Evolutionary conservation across 2,797 vertebrate species (phyloP), one percentile per base, ranked within the genome.

Genomic region (Microtus obscurus): DNA sequence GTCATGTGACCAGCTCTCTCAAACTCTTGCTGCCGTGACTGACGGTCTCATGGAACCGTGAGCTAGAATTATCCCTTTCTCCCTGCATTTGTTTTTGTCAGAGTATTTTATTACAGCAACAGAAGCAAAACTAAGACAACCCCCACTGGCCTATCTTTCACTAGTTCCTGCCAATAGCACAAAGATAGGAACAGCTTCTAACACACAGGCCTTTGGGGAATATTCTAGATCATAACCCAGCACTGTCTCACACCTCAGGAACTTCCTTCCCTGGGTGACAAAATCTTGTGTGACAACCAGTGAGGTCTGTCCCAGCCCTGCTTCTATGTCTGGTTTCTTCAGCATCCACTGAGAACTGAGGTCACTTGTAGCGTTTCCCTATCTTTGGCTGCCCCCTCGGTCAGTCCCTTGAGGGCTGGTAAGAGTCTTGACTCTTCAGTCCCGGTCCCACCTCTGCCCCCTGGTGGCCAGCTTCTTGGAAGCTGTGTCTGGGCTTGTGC

Each of bases 401-500:
- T 31, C 9, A 37, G 34, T 31, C 29, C 59, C 10, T 29, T 27
- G 5, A 43, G 29, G 31, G 14, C 53, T 37, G 17, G 29, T 51
- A 43, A 31, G 34, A 11, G 93, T 73, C 43, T 43, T 27, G 78
- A 69, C 48, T n/a, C 73, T 91, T 81, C 82, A 40, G 9, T 65
- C 21, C 25, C 11, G 1, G 63, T 13, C 79, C 63, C 27, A 16
- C 13, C 1, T 37, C 71, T 87, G 74, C 10, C 13, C 5, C 8
- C 10, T 65, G 59, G 45, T 13, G n/a, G 34, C n/a, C 56, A 65
- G 56, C 5, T 19, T 76, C 63, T 78, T 67, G 71, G 56, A 87
- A 45, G 48, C 51, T 8, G 45, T 1, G 0, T 29, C n/a, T 45
- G 1, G 0, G 0, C 69, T 73, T 8, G 19, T 23, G 31, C 53